Evolutionary conservation across 2,113 vertebrate species (phyloP), one percentile per base, ranked within the genome.

Genomic region (Tapirus terrestris): DNA sequence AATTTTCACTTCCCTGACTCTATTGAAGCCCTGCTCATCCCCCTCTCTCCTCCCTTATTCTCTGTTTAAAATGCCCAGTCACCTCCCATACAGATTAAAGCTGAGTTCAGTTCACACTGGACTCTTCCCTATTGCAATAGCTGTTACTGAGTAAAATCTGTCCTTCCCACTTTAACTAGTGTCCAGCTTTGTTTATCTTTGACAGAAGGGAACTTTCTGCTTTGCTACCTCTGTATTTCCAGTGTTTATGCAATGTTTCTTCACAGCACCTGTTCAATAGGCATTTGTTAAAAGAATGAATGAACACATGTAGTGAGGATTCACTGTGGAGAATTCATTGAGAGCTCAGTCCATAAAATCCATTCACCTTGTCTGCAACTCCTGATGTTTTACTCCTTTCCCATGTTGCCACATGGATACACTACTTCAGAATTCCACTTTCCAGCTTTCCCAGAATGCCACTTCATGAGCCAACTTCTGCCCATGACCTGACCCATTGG

Each of bases 401-500:
- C 63, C 13, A 6, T 23, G 16, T 48, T 48, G 29, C 33, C 29
- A 3, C 11, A 0, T 5, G 17, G 2, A 4, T 17, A 0, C 12
- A 2, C 0, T 7, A 20, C 51, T 33, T 53, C 0, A 4, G 82
- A 87, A 84, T 36, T 81, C 31, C 1, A 25, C 45, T 56, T 82
- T 25, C 51, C 56, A 20, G n/a, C 33, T 53, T 51, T 92, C 60
- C 70, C 73, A 33, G 90, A 56, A 70, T 13, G 17, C 25, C 58
- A 39, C 58, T 20, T 16, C 43, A 25, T 16, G 14, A 13, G 5
- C 18, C 70, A 48, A 51, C 31, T 53, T 39, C 82, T 76, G 25
- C 72, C 68, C 23, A 8, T 8, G 2, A 58, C 21, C 60, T 53
- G 60, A 48, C 36, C 36, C 31, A 23, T 0, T 5, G 25, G 51